Evolutionary conservation across 2,797 vertebrate species (phyloP).

Genomic region (Myoxocephalus aenaeus): DNA sequence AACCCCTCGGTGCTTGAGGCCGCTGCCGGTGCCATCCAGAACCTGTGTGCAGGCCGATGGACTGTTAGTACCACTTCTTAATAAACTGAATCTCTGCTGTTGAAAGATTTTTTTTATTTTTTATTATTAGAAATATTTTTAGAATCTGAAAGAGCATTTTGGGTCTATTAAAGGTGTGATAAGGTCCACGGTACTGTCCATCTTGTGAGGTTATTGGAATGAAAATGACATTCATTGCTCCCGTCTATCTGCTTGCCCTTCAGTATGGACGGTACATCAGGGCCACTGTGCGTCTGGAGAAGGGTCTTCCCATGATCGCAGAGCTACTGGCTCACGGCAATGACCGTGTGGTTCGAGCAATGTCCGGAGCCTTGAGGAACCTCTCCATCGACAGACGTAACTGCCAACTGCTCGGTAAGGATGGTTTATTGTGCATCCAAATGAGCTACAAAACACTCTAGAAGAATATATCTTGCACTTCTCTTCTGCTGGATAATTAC

Average conservation of each 20-base stretch:
- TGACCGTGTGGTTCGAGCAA: slow-evolving; percentile 94
- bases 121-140: no score
- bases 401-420: slow-evolving; percentile 93
- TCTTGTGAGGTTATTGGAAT: background rate
- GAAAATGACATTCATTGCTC: background rate
- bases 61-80: slow-evolving; percentile 83
- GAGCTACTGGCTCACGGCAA: slow-evolving; percentile 92
- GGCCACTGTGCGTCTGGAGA: slow-evolving; percentile 92
- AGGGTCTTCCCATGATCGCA: slow-evolving; percentile 93
- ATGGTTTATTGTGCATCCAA: background rate
- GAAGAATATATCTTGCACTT: background rate
- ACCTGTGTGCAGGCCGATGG: slow-evolving; percentile 96
- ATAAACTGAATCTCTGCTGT: background rate
- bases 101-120: no score
- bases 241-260: background rate
- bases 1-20: slow-evolving; percentile 95
- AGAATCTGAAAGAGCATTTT: background rate
- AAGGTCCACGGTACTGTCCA: background rate
- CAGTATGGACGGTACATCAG: slow-evolving; percentile 95
- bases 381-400: slow-evolving; percentile 94
- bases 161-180: background rate
- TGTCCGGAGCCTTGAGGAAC: slow-evolving; percentile 95
- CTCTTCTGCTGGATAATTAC: background rate
- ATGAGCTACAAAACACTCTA: background rate
- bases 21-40: slow-evolving; percentile 95